A percentile compares a stretch with the other conserved stretches of the same genome.
These are phyloP conservation scores for Platycnemis pennipes DNA, from an alignment of 2,888 invertebrate species.

Conservation along the genomic window DNA sequence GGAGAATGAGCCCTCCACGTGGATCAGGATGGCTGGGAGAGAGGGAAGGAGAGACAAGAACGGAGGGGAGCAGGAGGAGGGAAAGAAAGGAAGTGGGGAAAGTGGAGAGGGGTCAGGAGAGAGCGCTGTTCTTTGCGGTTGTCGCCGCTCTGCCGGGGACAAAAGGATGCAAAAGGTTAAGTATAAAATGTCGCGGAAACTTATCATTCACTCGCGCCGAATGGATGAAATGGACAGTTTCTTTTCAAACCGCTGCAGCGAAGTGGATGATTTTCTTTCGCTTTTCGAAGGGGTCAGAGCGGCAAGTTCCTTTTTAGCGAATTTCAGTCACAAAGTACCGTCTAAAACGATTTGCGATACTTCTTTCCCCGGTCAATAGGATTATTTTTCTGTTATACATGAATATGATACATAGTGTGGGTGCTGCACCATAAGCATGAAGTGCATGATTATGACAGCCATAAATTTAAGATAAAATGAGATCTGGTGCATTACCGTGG, in stretches of 20 bases:
- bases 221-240: conserved; percentile 34
- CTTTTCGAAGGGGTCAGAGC: not conserved
- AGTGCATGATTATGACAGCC: no score
- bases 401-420: no score
- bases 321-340: not conserved
- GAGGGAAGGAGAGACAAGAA: not conserved
- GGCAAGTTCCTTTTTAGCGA: not conserved
- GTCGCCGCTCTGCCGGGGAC: conserved; percentile 21
- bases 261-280: conserved; percentile 17
- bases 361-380: not conserved
- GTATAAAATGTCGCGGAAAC: not conserved
- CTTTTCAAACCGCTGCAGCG: not conserved
- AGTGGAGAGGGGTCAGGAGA: not conserved
- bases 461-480: no score
- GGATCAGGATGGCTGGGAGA: not conserved
- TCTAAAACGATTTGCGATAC: not conserved
- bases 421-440: no score
- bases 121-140: not conserved
- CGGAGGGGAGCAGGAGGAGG: not conserved
- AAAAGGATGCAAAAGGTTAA: conserved; percentile 33
- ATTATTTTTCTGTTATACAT: not conserved
- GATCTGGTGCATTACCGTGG: no score
- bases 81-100: not conserved
- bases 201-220: not conserved
- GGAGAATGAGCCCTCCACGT: not conserved